Evolutionary conservation across 2,888 invertebrate genomes (phyloP).

Genomic region (Cheilosia soror): DNA sequence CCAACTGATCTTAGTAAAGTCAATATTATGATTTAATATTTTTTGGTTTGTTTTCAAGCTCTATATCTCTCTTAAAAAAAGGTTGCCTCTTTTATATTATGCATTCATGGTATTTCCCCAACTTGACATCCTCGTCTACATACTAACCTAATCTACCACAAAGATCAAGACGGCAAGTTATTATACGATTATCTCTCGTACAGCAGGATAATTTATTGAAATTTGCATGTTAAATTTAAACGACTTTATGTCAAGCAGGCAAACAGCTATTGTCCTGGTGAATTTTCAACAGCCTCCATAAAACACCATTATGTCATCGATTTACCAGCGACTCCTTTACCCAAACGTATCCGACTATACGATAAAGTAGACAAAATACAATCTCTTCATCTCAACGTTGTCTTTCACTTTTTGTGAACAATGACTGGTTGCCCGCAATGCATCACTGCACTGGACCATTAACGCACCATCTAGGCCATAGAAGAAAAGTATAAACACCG

Average conservation of each 20-base stretch:
- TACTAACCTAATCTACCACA: too few species aligned
- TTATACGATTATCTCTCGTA: too few species aligned
- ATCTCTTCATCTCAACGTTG: conserved; percentile 2
- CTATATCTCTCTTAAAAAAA: too few species aligned
- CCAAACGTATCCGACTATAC: background rate
- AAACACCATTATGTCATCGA: conserved; percentile 46
- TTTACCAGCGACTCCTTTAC: conserved; percentile 30
- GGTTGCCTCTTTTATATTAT: too few species aligned
- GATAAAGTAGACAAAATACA: background rate
- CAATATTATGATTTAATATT: too few species aligned
- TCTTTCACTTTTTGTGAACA: conserved; percentile 65
- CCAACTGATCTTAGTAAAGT: too few species aligned
- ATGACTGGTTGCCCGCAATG: conserved; percentile 56
- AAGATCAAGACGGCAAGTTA: too few species aligned
- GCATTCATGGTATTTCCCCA: too few species aligned
- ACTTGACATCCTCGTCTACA: too few species aligned
- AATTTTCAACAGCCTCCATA: conserved; percentile 17
- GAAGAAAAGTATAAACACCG: conserved; percentile 46
- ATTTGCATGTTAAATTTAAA: background rate
- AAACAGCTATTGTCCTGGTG: background rate
- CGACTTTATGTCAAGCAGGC: background rate
- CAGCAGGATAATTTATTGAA: background rate
- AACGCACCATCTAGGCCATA: conserved; percentile 58
- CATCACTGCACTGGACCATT: conserved; percentile 63
- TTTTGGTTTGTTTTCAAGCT: too few species aligned